Evolutionary conservation across 1,140 invertebrate genomes (phyloP).

Genomic region (Artemia franciscana): DNA sequence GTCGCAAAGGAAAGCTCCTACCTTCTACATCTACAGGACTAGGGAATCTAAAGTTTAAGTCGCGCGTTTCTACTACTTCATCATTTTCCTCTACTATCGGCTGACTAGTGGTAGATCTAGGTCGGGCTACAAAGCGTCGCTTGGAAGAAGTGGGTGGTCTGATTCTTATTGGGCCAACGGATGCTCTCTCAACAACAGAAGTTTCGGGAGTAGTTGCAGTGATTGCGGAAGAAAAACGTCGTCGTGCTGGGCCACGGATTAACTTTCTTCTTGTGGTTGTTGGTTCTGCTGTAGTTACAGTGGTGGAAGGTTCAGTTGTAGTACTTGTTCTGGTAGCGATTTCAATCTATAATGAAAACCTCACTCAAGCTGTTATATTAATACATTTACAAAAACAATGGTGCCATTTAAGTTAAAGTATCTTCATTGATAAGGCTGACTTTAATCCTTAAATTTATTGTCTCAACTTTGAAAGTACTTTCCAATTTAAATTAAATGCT

Average conservation of each 20-base stretch:
- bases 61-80: background rate
- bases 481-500: no score
- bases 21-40: background rate
- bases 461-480: no score
- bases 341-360: no score
- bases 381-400: no score
- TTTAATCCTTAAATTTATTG: no score
- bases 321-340: background rate
- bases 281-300: constrained; percentile 10
- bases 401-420: no score
- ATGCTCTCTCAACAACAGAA: constrained; percentile 12
- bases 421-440: no score
- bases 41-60: background rate
- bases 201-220: constrained; percentile 14
- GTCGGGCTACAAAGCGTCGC: background rate
- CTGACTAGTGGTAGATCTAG: background rate
- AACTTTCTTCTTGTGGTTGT: constrained; percentile 17
- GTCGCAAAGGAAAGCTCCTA: no score
- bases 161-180: background rate
- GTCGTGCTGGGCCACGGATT: constrained; percentile 26
- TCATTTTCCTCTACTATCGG: background rate
- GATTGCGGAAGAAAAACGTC: constrained; percentile 21
- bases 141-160: background rate
- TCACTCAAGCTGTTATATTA: no score
- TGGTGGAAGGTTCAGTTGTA: constrained; percentile 2